Conservation (phyloP, 1,140 invertebrate genomes). For the Cydia strobilella region DNA sequence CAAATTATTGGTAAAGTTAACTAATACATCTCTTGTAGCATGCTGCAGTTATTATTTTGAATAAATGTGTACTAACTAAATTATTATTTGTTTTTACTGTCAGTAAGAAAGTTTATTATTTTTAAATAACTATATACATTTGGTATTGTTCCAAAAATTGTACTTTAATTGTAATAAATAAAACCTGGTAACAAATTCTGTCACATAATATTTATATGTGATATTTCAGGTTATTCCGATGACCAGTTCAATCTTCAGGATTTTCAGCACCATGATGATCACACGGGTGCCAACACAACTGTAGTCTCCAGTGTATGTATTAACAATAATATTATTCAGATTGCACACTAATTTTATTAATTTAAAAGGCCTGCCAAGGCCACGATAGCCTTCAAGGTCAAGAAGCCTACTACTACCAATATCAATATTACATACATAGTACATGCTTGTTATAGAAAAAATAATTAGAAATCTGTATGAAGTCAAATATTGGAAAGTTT, state of each 20-base stretch:
- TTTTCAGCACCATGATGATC: conserved; percentile 59
- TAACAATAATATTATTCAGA: background rate
- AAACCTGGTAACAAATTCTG: too few species aligned
- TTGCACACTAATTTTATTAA: background rate
- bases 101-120: background rate
- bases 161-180: too few species aligned
- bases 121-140: background rate
- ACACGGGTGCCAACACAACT: conserved; percentile 49
- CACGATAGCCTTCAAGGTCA: background rate
- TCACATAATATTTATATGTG: conserved; percentile 25
- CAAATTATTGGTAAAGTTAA: conserved; percentile 64
- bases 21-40: background rate
- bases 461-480: too few species aligned
- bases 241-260: conserved; percentile 67
- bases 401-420: background rate
- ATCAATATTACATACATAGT: background rate
- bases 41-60: background rate
- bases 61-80: background rate
- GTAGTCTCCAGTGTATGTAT: conserved; percentile 59
- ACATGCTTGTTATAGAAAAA: too few species aligned
- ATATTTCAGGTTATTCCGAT: conserved; percentile 67
- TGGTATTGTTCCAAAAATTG: background rate
- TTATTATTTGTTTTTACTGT: background rate
- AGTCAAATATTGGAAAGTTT: too few species aligned
- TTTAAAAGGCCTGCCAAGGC: background rate